Base-by-base conservation (phyloP, 2,888 invertebrate genomes). In the Caenorhabditis auriculariae region DNA sequence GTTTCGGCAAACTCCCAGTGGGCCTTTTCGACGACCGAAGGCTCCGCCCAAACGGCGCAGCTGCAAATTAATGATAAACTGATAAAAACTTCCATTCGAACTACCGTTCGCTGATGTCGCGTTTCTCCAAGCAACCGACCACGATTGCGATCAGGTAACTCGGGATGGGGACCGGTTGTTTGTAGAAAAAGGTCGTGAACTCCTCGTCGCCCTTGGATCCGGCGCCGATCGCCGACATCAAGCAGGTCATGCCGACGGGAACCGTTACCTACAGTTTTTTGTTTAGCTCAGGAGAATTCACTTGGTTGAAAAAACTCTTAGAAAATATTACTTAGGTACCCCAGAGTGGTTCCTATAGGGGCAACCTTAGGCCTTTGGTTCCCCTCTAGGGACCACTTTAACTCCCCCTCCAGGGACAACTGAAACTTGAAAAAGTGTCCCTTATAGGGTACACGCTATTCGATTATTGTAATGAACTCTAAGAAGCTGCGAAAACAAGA, bases 111-210 rank as follows among this genome's bases (percentile, higher is more conserved):
- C 67, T 69, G 51, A 81, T 74, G 28, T 74, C 81, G 58, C 78
- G 68, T 52, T 75, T 77, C 71, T 89, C 90, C 59, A 95, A 82
- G 42, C 57, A 65, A n/a, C 93, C 95, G 23, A 89, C 89, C 0
- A 90, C 94, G 54, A 95, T 87, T 0, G 94, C 93, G 44, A 94
- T 86, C 50, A 95, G 85, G 81, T 95, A 95, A 0, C 91, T 88
- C 0, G 93, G 93, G 72, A 94, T 88, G 0, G 91, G 90, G 48
- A 93, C 87, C 6, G 88, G 87, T 54, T 77, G 77, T 9, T 74
- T 69, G 62, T 74, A 77, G 60, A 68, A 69, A 64, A 75, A 77
- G 4, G 63, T 70, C 7, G 66, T 70, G 28, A 60, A 50, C 21
- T 66, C 68, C 21, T 63, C 72, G 53, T 63, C 63, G 7, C 63